Base-by-base conservation (phyloP, 2,888 invertebrate species). In the Helicoverpa assulta region DNA sequence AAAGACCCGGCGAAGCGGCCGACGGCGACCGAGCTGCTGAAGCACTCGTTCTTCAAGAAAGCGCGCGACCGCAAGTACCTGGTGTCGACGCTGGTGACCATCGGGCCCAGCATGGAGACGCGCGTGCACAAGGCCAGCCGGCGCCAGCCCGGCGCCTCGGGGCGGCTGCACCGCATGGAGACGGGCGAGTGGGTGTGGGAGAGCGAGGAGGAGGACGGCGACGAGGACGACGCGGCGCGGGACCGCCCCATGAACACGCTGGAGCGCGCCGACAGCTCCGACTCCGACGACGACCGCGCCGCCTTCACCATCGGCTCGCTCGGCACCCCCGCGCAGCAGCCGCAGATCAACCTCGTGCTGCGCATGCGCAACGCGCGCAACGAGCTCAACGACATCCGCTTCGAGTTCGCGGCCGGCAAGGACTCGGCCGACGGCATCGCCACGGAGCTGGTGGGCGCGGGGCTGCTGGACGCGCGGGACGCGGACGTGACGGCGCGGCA, bases 151-250 rank as follows among this genome's bases (percentile, higher is more conserved):
- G 99, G 99, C 37, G 97, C 98, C 0, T 98, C 98, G 26, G 98
- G 98, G 18, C 96, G 98, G 0, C 95, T 99, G 78, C 99, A 99
- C 93, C 97, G 99, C 87, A 99, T 99, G 81, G 98, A 99, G 85
- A 99, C 99, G 29, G 99, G 99, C 50, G 99, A 99, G 91, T 99
- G 99, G 99, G 99, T 99, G 73, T 99, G 99, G 99, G 99, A 99
- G 71, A 99, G 99, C 85, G 98, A 98, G 88, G 99, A 99, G 88
- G 98, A 99, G 84, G 98, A 97, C 84, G 97, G 76, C 67, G 93
- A 90, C 73, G 94, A 93, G 63, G 91, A 95, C 59, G 94, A 93
- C 73, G 96, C 95, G 10, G 96, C 96, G 77, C 96, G 96, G 78
- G 96, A 96, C 88, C 95, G 97, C 3, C 97, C 97, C 57, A 96